Base-by-base conservation (phyloP, 1,140 invertebrate species). In the Aphaenogaster ashmeadi region DNA sequence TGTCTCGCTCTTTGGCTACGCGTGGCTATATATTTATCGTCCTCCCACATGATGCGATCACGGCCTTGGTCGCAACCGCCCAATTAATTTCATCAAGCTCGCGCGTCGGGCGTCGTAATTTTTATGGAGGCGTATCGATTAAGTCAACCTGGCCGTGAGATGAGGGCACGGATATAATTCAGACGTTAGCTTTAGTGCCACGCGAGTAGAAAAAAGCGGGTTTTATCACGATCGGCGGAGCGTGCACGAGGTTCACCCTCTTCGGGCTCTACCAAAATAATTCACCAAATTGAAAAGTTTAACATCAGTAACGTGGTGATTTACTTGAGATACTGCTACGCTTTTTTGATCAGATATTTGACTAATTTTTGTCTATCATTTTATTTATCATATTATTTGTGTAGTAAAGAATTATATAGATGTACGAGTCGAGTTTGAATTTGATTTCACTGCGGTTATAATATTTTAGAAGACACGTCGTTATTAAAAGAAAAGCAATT, bases 71-170 rank as follows among this genome's bases (percentile, higher is more conserved):
- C 56, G 41, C 15, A 62, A 44, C 21, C 38, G 41, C 27, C n/a
- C 58, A 79, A 79, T 79, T 79, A 64, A 50, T 79, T 79, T 79
- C 27, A 79, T 64, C 33, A 79, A 36, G 44, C 18, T 36, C 21
- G 27, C 27, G 27, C 44, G 58, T 64, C 9, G 41, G 9, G 18
- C 7, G 44, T 66, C 27, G 77, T 79, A 79, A 79, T 64, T 79
- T 79, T 79, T 79, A 79, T 79, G 27, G 18, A 47, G 27, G 18
- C 27, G 8, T 77, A 66, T 79, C 58, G 58, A 79, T 79, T 79
- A 66, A 79, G 41, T 47, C 33, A 44, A 36, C 11, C 15, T 60
- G 6, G 41, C 27, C 18, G 9, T 64, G 44, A 79, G 21, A 75
- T 36, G 11, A 1, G 36, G 11, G 9, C 4, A 9, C 18, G 27